Conservation (phyloP, 37 sponge, comb jelly and placozoan genomes). For the Spongia lamella region DNA sequence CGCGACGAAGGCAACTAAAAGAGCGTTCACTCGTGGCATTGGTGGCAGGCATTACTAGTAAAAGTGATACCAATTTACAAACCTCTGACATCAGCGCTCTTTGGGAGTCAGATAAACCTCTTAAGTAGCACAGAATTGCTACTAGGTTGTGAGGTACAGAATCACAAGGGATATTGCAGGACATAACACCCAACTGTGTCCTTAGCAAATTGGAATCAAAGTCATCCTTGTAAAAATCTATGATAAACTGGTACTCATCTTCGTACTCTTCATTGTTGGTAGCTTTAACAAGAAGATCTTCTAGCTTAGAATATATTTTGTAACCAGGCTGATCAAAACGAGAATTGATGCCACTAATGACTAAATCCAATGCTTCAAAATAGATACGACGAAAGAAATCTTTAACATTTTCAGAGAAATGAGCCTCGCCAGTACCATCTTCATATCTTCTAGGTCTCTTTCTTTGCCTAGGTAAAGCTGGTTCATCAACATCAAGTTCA, state of each 20-base stretch:
- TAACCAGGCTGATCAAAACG: slow-evolving; percentile 55
- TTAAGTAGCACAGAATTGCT: too few species aligned
- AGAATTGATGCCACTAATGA: slow-evolving; percentile 19
- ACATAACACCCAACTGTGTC: slow-evolving; percentile 21
- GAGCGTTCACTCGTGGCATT: slow-evolving; percentile 65
- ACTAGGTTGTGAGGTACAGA: too few species aligned
- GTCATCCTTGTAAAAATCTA: slow-evolving; percentile 35
- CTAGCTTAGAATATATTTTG: slow-evolving; percentile 33
- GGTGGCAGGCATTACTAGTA: slow-evolving; percentile 66
- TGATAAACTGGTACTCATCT: slow-evolving; percentile 32
- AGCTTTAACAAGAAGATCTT: slow-evolving; percentile 37
- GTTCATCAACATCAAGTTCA: slow-evolving; percentile 19
- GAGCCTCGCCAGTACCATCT: not conserved
- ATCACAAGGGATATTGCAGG: too few species aligned
- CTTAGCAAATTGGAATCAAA: slow-evolving; percentile 8
- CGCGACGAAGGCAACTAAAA: slow-evolving; percentile 47
- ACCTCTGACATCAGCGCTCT: slow-evolving; percentile 28
- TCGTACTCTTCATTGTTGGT: slow-evolving; percentile 9
- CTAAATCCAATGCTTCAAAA: slow-evolving; percentile 64
- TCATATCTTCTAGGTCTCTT: slow-evolving; percentile 7
- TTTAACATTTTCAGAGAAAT: not conserved
- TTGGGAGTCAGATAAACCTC: slow-evolving; percentile 6
- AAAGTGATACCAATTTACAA: slow-evolving; percentile 17
- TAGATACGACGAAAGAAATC: slow-evolving; percentile 24
- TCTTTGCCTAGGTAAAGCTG: slow-evolving; percentile 18